Conservation (phyloP, 2,888 invertebrate genomes). For the Platycheirus rosarum region DNA sequence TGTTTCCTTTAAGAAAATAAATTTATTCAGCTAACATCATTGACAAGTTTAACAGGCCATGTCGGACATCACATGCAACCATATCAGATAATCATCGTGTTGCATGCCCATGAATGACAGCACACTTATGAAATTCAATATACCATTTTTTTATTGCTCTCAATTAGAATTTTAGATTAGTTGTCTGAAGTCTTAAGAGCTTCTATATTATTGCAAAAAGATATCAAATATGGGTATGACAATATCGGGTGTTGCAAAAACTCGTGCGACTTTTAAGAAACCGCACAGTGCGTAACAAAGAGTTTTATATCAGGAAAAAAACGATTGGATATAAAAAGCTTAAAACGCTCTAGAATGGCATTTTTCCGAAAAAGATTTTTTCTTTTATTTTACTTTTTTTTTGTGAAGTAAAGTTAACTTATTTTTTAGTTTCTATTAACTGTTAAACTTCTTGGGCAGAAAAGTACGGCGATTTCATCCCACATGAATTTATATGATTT, state of each 20-base stretch:
- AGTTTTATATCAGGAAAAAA: too few relatives aligned
- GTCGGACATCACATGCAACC: slow-evolving; percentile 28
- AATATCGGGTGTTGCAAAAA: slow-evolving; percentile 11
- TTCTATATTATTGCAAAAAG: not conserved
- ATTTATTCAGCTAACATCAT: slow-evolving; percentile 21
- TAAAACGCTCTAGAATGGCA: too few relatives aligned
- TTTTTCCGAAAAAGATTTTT: too few relatives aligned
- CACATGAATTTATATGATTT: too few relatives aligned
- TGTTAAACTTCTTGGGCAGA: too few relatives aligned
- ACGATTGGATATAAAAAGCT: too few relatives aligned
- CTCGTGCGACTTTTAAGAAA: slow-evolving; percentile 5
- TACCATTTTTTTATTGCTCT: slow-evolving; percentile 44
- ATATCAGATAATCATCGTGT: slow-evolving; percentile 36
- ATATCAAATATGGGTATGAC: not conserved
- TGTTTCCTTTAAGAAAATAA: not conserved
- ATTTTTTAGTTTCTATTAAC: too few relatives aligned
- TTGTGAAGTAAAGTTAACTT: too few relatives aligned
- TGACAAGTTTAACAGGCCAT: slow-evolving; percentile 35
- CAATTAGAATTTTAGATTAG: slow-evolving; percentile 48
- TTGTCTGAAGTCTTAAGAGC: slow-evolving; percentile 6
- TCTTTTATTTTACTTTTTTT: too few relatives aligned
- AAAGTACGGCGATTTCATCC: too few relatives aligned
- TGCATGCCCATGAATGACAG: slow-evolving; percentile 34
- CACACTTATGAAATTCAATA: slow-evolving; percentile 53
- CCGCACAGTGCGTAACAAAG: too few relatives aligned